Conservation (phyloP, 2,113 vertebrate genomes). For the Cynocephalus volans region DNA sequence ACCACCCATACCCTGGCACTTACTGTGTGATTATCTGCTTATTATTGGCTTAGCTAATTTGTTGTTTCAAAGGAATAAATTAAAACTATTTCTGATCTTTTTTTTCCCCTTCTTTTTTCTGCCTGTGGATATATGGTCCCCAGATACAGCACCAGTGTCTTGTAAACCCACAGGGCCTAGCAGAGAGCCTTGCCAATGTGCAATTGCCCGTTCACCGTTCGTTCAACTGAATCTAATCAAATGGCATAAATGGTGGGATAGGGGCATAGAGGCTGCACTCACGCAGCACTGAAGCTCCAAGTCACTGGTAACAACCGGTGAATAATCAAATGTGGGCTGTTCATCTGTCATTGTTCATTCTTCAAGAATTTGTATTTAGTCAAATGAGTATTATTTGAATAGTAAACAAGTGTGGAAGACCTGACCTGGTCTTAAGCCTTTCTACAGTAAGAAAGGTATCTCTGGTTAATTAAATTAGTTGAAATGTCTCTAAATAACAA, state of each 20-base stretch:
- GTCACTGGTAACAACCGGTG: background rate
- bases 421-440: background rate
- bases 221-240: background rate
- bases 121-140: background rate
- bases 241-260: accelerated
- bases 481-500: too few relatives aligned
- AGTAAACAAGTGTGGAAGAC: slow-evolving; percentile 13
- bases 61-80: slow-evolving; percentile 9
- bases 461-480: background rate
- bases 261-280: background rate
- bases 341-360: background rate
- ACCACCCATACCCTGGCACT: background rate
- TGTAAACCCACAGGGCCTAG: background rate
- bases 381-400: slow-evolving; percentile 34
- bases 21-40: background rate
- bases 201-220: background rate
- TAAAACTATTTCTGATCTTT: slow-evolving; percentile 35
- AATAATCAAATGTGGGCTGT: background rate
- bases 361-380: slow-evolving; percentile 27
- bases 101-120: background rate
- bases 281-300: background rate
- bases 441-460: background rate
- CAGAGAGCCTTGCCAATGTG: background rate
- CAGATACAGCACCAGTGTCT: background rate
- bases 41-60: background rate